phyloP scores from a whole-genome alignment of 2,888 invertebrate species.

The Minunthozetes semirufus region DNA sequence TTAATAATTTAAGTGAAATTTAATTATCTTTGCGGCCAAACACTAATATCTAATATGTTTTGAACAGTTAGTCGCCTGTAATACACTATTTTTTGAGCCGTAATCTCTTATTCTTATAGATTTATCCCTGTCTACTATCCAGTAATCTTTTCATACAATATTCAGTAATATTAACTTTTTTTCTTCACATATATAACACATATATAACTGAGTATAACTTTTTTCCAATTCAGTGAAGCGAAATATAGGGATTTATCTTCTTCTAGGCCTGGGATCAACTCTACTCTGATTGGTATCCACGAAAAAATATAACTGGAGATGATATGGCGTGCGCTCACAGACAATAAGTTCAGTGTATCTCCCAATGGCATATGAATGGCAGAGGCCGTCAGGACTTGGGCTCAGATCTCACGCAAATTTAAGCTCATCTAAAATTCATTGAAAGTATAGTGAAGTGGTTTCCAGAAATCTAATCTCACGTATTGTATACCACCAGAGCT shows the following conservation, averaged over 20 bases:
- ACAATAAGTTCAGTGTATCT: constrained; percentile 31
- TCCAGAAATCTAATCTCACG: constrained; percentile 25
- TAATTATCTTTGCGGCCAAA: not conserved
- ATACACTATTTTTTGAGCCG: not conserved
- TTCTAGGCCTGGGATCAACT: constrained; percentile 30
- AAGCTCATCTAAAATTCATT: constrained; percentile 28
- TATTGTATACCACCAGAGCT: not conserved
- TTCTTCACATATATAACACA: not conserved
- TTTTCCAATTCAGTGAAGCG: constrained; percentile 31
- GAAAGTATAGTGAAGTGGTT: constrained; percentile 29
- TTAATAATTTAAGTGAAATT: too few species aligned
- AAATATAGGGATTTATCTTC: constrained; percentile 28
- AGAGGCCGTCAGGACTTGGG: not conserved
- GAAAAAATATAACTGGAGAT: not conserved
- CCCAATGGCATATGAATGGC: constrained; percentile 29
- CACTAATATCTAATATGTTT: not conserved
- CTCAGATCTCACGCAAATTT: constrained; percentile 25
- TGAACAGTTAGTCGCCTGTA: not conserved
- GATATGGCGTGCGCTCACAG: constrained; percentile 30
- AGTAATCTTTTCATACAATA: constrained; percentile 31
- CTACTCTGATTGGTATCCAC: constrained; percentile 29
- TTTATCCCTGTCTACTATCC: constrained; percentile 1
- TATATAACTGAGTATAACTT: constrained; percentile 7
- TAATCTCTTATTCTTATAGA: constrained; percentile 24
- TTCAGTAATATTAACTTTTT: constrained; percentile 30